A percentile compares a stretch with the other conserved stretches of the same genome.
phyloP scores from a whole-genome alignment of 2,113 vertebrate genomes.

The Esox niger region DNA sequence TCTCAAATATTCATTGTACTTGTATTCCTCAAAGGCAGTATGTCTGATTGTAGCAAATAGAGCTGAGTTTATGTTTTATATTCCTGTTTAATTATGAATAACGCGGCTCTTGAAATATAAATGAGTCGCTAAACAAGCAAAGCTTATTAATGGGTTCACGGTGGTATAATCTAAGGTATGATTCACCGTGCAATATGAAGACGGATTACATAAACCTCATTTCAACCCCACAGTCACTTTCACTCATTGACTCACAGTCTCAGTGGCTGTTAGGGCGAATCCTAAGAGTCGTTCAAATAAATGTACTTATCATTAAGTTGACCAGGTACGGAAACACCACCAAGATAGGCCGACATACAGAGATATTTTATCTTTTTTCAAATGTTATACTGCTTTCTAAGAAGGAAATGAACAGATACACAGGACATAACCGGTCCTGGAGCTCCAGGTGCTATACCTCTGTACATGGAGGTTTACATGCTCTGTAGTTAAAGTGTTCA shows the following conservation, averaged over 20 bases:
- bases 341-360: not conserved
- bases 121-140: constrained; percentile 33
- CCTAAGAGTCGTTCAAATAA: not conserved
- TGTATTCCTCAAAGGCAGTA: not conserved
- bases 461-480: no score
- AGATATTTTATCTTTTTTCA: not conserved
- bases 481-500: no score
- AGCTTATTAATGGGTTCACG: constrained; percentile 25
- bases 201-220: not conserved
- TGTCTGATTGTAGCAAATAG: constrained; percentile 32
- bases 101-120: constrained; percentile 37
- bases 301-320: not conserved
- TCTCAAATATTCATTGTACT: not conserved
- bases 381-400: not conserved
- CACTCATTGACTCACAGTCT: not conserved
- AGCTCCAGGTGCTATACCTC: not conserved
- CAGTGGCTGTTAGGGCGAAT: not conserved
- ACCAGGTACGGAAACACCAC: not conserved
- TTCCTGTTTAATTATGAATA: constrained; percentile 49
- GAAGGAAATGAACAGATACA: not conserved
- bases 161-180: constrained; percentile 13
- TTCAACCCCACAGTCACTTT: not conserved
- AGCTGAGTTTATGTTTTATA: constrained; percentile 34
- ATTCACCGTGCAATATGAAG: not conserved
- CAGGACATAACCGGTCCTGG: not conserved